A percentile compares a stretch with the other conserved stretches of the same genome.
These are phyloP conservation scores for Leptoclinus maculatus DNA, from an alignment of 2,797 vertebrate species.

Conservation along the genomic window DNA sequence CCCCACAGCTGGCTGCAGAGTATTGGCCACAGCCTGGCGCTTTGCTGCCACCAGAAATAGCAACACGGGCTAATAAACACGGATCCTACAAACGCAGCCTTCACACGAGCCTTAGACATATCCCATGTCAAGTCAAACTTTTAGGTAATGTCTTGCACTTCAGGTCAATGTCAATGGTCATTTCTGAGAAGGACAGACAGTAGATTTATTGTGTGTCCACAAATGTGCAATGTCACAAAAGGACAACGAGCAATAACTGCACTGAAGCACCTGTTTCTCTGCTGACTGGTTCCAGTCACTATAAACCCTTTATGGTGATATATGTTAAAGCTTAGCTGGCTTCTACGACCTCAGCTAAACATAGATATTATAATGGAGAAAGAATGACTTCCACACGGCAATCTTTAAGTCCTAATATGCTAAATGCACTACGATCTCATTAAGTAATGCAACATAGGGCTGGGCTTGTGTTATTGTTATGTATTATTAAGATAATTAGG, in stretches of 20 bases:
- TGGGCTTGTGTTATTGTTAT: neutral
- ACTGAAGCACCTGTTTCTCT: conserved; percentile 38
- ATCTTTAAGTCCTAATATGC: neutral
- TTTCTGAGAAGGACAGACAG: conserved; percentile 3
- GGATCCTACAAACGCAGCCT: conserved; percentile 44
- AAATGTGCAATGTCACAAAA: conserved; percentile 8
- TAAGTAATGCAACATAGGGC: neutral
- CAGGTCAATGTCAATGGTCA: conserved; percentile 11
- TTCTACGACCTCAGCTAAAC: neutral
- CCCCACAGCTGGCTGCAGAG: conserved; percentile 56
- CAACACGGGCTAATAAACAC: conserved; percentile 58
- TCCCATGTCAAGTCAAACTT: conserved; percentile 18
- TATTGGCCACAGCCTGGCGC: conserved; percentile 35
- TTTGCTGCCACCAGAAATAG: conserved; percentile 67
- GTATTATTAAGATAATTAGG: neutral
- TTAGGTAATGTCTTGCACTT: conserved; percentile 20
- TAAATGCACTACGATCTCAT: neutral
- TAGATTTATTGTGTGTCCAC: neutral
- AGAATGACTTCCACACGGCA: neutral
- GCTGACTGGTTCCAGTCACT: conserved; percentile 20
- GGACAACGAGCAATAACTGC: neutral
- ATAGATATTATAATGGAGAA: conserved; percentile 1
- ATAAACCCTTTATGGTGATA: conserved; percentile 2
- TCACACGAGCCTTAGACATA: conserved; percentile 28
- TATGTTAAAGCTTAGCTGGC: neutral